Percentiles rank a stretch among this genome's conserved stretches.
Conservation (phyloP, 2,113 vertebrate genomes). For the Pelobates fuscus region DNA sequence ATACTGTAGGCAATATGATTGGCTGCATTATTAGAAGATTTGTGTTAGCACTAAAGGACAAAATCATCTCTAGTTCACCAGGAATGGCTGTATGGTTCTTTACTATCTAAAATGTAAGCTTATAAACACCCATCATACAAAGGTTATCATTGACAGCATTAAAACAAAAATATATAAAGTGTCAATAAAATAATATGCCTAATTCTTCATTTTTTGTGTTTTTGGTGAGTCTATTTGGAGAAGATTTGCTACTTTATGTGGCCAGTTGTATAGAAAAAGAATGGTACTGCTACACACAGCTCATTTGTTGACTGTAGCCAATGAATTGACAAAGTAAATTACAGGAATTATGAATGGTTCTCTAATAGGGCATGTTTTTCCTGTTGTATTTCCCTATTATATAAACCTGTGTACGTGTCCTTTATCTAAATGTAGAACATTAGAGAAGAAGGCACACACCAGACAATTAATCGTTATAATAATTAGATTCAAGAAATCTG, state of each 20-base stretch:
- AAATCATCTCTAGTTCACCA: too few relatives aligned
- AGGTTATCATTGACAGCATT: too few relatives aligned
- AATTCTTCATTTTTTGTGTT: too few relatives aligned
- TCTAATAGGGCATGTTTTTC: slow-evolving; percentile 7
- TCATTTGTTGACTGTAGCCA: neutral
- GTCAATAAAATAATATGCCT: too few relatives aligned
- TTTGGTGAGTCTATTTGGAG: neutral
- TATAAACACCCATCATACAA: too few relatives aligned
- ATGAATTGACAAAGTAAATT: slow-evolving; percentile 10
- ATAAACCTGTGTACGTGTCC: neutral
- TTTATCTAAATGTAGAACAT: slow-evolving; percentile 15
- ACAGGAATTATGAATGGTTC: neutral
- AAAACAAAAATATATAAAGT: too few relatives aligned
- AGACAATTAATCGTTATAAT: slow-evolving; percentile 12
- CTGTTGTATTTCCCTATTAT: slow-evolving; percentile 3
- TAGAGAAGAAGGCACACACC: slow-evolving; percentile 11
- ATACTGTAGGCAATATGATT: too few relatives aligned
- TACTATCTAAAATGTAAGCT: too few relatives aligned
- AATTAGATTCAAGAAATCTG: neutral
- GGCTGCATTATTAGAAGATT: too few relatives aligned
- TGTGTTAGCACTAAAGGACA: too few relatives aligned
- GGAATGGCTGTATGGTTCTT: too few relatives aligned
- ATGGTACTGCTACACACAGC: neutral
- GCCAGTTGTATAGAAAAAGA: neutral
- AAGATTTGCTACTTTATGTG: neutral